phyloP scores from a whole-genome alignment of 2,113 vertebrate species.

The Corvus moneduloides region DNA sequence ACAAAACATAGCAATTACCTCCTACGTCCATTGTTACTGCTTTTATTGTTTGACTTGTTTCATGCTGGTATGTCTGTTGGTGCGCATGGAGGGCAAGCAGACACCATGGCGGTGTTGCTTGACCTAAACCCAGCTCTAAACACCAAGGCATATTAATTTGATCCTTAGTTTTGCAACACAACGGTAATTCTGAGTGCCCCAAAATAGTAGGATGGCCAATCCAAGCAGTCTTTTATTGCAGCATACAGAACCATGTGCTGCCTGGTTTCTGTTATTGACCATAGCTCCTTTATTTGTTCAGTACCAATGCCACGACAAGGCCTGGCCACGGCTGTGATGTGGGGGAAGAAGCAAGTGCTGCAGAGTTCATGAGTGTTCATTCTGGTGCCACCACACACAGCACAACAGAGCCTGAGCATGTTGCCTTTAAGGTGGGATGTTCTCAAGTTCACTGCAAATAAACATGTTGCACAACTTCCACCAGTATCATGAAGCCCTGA shows the following conservation, averaged over 20 bases:
- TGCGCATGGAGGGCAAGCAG: accelerated
- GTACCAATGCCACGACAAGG: accelerated
- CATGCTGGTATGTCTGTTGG: not conserved
- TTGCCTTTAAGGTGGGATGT: no score
- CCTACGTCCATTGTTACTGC: not conserved
- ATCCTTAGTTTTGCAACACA: not conserved
- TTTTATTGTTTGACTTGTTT: not conserved
- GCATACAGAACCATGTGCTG: accelerated
- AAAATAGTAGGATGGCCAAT: not conserved
- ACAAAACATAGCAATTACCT: not conserved
- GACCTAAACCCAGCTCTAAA: not conserved
- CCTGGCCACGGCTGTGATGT: accelerated
- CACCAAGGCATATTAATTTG: accelerated
- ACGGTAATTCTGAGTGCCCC: not conserved
- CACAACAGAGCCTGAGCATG: accelerated
- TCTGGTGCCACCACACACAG: no score
- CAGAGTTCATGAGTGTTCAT: accelerated
- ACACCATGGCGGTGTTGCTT: accelerated
- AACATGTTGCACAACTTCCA: accelerated
- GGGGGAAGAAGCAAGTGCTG: accelerated
- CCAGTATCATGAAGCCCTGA: accelerated
- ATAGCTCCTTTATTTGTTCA: accelerated
- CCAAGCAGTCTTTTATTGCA: not conserved
- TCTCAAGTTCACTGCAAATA: not conserved
- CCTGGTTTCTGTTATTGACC: accelerated